phyloP scores from a whole-genome alignment of 1,140 invertebrate species.

The Lethocerus indicus region DNA sequence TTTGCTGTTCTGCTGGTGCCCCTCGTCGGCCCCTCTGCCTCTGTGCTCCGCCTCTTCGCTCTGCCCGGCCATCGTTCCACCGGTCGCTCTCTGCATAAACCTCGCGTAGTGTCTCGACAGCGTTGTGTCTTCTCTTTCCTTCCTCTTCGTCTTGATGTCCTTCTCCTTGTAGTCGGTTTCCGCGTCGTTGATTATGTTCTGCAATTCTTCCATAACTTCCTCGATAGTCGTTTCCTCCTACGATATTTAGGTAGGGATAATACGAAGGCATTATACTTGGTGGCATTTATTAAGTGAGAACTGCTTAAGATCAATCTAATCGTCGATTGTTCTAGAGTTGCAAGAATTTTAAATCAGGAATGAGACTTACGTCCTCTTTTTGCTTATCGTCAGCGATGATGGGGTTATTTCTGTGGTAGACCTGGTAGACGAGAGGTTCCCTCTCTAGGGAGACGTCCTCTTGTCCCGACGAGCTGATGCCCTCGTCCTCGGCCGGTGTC shows the following conservation, averaged over 20 bases:
- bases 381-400: constrained; percentile 26
- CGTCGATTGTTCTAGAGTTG: not conserved
- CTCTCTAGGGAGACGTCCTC: constrained; percentile 25
- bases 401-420: constrained; percentile 39
- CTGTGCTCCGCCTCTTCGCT: no score
- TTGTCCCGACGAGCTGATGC: constrained; percentile 62
- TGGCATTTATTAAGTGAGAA: not conserved
- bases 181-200: constrained; percentile 69
- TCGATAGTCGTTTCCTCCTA: constrained; percentile 65
- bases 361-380: constrained; percentile 11
- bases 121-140: constrained; percentile 10
- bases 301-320: not conserved
- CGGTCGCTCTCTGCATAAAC: constrained; percentile 9
- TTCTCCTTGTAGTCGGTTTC: constrained; percentile 44
- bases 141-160: constrained; percentile 2
- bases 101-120: constrained; percentile 15
- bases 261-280: no score
- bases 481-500: constrained; percentile 69
- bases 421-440: constrained; percentile 40
- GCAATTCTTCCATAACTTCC: constrained; percentile 68
- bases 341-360: not conserved
- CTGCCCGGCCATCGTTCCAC: not conserved
- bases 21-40: not conserved
- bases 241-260: not conserved
- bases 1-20: not conserved